These are phyloP conservation scores for Eucidaris tribuloides DNA, from an alignment of 35 echinoderm and acorn worm species.

Conservation along the genomic window DNA sequence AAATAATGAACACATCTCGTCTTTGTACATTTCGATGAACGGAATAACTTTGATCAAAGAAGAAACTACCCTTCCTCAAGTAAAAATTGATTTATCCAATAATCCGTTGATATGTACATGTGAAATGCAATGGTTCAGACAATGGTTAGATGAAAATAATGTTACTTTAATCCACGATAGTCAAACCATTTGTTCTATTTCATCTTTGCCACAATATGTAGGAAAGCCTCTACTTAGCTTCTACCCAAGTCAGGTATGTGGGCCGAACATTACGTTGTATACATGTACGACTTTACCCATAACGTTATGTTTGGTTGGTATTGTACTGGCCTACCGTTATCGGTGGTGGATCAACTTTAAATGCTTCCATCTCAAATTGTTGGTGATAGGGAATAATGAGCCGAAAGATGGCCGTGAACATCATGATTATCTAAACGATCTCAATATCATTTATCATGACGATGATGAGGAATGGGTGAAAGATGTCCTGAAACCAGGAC, in stretches of 20 bases:
- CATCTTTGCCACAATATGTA: not conserved
- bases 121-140: not conserved
- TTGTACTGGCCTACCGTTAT: not conserved
- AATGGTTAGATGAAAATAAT: not conserved
- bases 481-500: not conserved
- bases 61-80: not conserved
- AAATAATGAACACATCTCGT: not conserved
- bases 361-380: not conserved
- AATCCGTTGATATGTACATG: not conserved
- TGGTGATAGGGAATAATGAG: not conserved
- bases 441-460: slow-evolving; percentile 1
- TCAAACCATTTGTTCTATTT: not conserved
- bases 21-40: not conserved
- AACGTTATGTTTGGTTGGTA: not conserved
- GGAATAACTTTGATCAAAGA: not conserved
- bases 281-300: not conserved
- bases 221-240: not conserved
- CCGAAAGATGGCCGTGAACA: not conserved
- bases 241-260: not conserved
- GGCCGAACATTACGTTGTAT: not conserved
- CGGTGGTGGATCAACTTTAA: not conserved
- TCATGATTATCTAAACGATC: not conserved
- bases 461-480: slow-evolving; percentile 9
- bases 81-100: not conserved
- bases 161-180: not conserved